phyloP scores from a whole-genome alignment of 2,888 invertebrate genomes.

The Leptinotarsa rubiginosa region DNA sequence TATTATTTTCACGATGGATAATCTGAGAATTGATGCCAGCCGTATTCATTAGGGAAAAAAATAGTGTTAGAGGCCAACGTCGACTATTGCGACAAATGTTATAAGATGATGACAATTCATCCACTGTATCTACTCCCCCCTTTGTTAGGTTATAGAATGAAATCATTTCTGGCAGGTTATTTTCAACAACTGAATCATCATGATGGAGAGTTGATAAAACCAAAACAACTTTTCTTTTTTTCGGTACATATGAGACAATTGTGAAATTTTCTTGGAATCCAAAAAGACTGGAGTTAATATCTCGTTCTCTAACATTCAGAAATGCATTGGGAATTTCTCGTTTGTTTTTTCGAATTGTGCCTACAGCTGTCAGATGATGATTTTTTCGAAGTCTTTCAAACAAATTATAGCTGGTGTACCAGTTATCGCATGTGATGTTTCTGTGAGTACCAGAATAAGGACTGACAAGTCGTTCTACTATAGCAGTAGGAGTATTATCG shows the following conservation, averaged over 20 bases:
- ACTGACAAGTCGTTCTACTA: not conserved
- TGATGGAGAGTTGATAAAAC: too few species aligned
- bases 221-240: too few species aligned
- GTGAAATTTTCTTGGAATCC: not conserved
- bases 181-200: too few species aligned
- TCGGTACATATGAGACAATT: not conserved
- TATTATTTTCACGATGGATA: not conserved
- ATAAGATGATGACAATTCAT: too few species aligned
- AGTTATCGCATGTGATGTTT: constrained; percentile 1
- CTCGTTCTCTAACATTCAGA: constrained; percentile 1
- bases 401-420: not conserved
- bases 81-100: too few species aligned
- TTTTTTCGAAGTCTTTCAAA: too few species aligned
- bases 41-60: not conserved
- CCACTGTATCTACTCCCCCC: too few species aligned
- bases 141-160: too few species aligned
- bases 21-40: constrained; percentile 1
- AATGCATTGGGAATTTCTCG: not conserved
- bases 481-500: constrained; percentile 1
- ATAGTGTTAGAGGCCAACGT: too few species aligned
- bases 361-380: not conserved
- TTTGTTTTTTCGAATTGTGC: constrained; percentile 1
- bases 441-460: not conserved
- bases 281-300: not conserved
- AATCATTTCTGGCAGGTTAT: too few species aligned